These are phyloP conservation scores for Dascillus cervinus DNA, from an alignment of 2,888 invertebrate species.

Conservation along the genomic window DNA sequence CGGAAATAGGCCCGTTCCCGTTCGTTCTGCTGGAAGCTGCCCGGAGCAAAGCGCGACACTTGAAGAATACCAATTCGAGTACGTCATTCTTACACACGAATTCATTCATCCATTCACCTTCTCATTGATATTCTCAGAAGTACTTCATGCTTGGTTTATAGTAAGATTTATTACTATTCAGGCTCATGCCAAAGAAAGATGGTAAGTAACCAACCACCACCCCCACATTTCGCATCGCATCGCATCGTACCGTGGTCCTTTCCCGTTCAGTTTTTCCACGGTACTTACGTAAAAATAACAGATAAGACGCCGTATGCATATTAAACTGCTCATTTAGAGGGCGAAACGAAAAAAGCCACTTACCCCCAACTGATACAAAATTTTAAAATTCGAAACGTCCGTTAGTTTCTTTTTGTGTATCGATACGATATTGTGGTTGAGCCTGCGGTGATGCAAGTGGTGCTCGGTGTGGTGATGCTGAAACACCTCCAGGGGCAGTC, in stretches of 20 bases:
- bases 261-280: too few relatives aligned
- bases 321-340: too few relatives aligned
- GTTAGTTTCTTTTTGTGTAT: slow-evolving; percentile 48
- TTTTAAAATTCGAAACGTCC: slow-evolving; percentile 49
- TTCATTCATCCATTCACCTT: slow-evolving; percentile 4
- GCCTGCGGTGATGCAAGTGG: slow-evolving; percentile 41
- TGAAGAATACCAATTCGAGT: background rate
- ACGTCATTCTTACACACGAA: slow-evolving; percentile 1
- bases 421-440: slow-evolving; percentile 47
- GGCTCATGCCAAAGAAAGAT: too few relatives aligned
- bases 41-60: background rate
- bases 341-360: too few relatives aligned
- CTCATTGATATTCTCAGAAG: slow-evolving; percentile 2
- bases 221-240: background rate
- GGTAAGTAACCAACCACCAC: too few relatives aligned
- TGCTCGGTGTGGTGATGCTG: slow-evolving; percentile 32
- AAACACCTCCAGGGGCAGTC: slow-evolving; percentile 51
- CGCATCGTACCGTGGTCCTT: too few relatives aligned
- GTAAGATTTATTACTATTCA: too few relatives aligned
- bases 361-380: slow-evolving; percentile 70
- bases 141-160: too few relatives aligned
- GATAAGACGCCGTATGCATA: too few relatives aligned
- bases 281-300: too few relatives aligned
- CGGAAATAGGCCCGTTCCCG: slow-evolving; percentile 1
- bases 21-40: background rate